Conservation (phyloP, 2,888 invertebrate species). For the Notodonta dromedarius region DNA sequence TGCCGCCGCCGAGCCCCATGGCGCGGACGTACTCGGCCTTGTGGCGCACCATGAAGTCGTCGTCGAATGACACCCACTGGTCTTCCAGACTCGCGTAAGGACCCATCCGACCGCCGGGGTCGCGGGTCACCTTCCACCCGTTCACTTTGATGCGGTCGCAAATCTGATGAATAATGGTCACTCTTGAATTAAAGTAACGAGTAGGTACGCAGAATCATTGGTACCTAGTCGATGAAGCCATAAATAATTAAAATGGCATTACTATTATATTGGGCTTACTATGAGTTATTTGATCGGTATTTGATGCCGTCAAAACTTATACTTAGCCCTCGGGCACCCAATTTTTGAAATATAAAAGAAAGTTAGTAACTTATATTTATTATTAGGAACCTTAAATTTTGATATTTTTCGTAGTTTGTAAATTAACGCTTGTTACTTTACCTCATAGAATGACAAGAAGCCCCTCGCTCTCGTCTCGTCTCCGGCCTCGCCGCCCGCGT, state of each 20-base stretch:
- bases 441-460: slow-evolving; percentile 95
- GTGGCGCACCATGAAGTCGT: slow-evolving; percentile 91
- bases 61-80: slow-evolving; percentile 98
- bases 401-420: no score
- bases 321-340: no score
- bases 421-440: slow-evolving; percentile 46
- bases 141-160: slow-evolving; percentile 90
- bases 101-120: slow-evolving; percentile 92
- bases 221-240: no score
- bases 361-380: no score
- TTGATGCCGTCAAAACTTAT: no score
- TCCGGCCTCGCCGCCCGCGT: slow-evolving; percentile 95
- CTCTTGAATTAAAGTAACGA: background rate
- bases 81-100: slow-evolving; percentile 93
- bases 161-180: slow-evolving; percentile 81
- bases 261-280: no score
- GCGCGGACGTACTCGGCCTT: slow-evolving; percentile 93
- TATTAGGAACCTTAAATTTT: no score
- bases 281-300: no score
- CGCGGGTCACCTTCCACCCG: slow-evolving; percentile 91
- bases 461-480: slow-evolving; percentile 94
- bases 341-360: no score
- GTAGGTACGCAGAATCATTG: no score
- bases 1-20: slow-evolving; percentile 92
- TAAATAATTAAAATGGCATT: no score